Evolutionary conservation across 2,888 invertebrate genomes (phyloP).

Genomic region (Ptycholaimellus sp.): DNA sequence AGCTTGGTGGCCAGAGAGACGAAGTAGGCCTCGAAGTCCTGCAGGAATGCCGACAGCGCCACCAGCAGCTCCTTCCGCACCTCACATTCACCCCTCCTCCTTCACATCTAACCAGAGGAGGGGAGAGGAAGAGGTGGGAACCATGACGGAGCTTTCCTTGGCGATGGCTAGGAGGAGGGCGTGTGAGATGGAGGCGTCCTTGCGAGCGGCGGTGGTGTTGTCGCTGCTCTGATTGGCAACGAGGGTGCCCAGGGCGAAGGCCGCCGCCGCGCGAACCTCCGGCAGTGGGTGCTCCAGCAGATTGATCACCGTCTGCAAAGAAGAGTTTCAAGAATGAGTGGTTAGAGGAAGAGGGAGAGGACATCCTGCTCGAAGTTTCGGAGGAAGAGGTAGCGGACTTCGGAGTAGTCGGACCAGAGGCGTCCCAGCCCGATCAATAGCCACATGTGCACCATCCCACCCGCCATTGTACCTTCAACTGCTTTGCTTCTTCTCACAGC

Average conservation of each 20-base stretch:
- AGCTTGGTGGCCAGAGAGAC: constrained; percentile 28
- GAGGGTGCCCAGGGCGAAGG: constrained; percentile 56
- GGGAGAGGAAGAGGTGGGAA: not conserved
- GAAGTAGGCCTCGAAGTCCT: constrained; percentile 50
- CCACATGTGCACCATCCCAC: constrained; percentile 43
- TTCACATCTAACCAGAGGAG: not conserved
- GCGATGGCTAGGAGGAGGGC: not conserved
- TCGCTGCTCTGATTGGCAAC: constrained; percentile 20
- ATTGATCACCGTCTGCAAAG: not conserved
- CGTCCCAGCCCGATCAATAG: constrained; percentile 67
- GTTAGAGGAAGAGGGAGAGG: not conserved
- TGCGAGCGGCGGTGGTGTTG: constrained; percentile 17
- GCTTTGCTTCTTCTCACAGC: too few species aligned
- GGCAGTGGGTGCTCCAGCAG: constrained; percentile 45
- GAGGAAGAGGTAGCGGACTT: constrained; percentile 47
- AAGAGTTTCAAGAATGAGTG: not conserved
- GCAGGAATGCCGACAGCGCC: constrained; percentile 38
- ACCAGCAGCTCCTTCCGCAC: constrained; percentile 42
- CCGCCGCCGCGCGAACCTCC: constrained; percentile 74
- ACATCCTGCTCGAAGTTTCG: not conserved
- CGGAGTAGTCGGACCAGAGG: constrained; percentile 65
- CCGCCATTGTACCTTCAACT: too few species aligned
- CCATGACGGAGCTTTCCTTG: not conserved
- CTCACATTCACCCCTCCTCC: too few species aligned
- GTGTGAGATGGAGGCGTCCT: not conserved